A percentile compares a stretch with the other conserved stretches of the same genome.
phyloP scores from a whole-genome alignment of 2,797 vertebrate species.

The Naso thynnoides region DNA sequence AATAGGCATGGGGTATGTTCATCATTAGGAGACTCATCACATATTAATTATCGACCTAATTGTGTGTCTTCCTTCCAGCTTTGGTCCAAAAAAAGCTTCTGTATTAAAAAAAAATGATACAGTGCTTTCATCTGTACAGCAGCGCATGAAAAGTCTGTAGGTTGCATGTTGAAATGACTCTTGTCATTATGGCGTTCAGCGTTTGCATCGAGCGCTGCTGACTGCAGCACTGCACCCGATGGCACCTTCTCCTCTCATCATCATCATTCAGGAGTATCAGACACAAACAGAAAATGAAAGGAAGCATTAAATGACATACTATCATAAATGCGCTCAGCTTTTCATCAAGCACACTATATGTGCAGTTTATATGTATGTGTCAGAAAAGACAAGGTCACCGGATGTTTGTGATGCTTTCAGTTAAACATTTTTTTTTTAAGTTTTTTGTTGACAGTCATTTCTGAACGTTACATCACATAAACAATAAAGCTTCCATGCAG shows the following conservation, averaged over 20 bases:
- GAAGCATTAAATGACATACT: slow-evolving; percentile 10
- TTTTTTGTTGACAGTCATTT: neutral
- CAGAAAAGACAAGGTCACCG: neutral
- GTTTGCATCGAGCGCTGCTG: slow-evolving; percentile 27
- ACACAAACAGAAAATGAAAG: slow-evolving; percentile 17
- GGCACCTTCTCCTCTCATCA: slow-evolving; percentile 37
- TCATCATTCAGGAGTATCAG: slow-evolving; percentile 23
- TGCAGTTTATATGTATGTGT: neutral
- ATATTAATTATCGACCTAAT: slow-evolving; percentile 84
- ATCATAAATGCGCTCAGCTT: slow-evolving; percentile 15
- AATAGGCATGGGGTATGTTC: slow-evolving; percentile 76
- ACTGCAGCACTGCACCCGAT: slow-evolving; percentile 26
- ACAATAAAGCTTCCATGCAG: neutral
- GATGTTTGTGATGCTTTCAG: neutral
- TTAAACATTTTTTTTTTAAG: neutral
- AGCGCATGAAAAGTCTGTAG: slow-evolving; percentile 42
- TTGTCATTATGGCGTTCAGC: slow-evolving; percentile 41
- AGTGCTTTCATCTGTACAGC: slow-evolving; percentile 35
- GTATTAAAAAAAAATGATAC: slow-evolving; percentile 28
- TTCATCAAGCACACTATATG: neutral
- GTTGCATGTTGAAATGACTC: slow-evolving; percentile 45
- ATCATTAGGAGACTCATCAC: slow-evolving; percentile 80
- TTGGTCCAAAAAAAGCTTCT: slow-evolving; percentile 68
- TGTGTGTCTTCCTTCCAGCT: slow-evolving; percentile 77
- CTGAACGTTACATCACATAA: neutral